Conservation (phyloP, 2,797 vertebrate genomes). For the Lemur catta region DNA sequence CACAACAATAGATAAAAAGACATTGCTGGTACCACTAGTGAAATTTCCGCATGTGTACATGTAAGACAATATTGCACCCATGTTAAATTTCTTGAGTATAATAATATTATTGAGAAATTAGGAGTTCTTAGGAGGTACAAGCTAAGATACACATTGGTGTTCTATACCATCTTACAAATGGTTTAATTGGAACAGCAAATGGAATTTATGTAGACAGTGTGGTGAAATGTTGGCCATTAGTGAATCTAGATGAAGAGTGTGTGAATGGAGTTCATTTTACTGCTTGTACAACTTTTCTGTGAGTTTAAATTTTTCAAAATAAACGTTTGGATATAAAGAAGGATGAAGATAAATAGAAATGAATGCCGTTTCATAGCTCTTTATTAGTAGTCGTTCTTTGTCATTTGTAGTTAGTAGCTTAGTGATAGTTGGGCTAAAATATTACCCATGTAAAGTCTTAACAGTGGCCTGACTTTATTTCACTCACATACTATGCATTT, state of each 20-base stretch:
- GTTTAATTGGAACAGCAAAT: not conserved
- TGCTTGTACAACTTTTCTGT: not conserved
- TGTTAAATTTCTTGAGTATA: not conserved
- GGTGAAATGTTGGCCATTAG: not conserved
- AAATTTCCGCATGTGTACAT: not conserved
- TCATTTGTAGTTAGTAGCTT: not conserved
- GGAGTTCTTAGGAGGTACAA: not conserved
- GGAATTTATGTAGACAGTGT: not conserved
- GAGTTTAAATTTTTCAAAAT: not conserved
- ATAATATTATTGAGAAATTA: not conserved
- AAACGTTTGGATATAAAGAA: not conserved
- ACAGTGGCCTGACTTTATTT: not conserved
- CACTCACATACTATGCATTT: not conserved
- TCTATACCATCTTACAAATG: not conserved
- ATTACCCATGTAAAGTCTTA: not conserved
- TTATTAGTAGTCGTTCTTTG: not conserved
- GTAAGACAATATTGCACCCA: not conserved
- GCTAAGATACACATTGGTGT: not conserved
- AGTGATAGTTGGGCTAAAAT: not conserved
- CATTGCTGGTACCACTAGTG: not conserved
- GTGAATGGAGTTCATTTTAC: not conserved
- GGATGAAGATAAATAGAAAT: not conserved
- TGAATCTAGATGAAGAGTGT: not conserved
- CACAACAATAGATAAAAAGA: not conserved
- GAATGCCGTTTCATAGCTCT: not conserved